phyloP scores from a whole-genome alignment of 2,113 vertebrate species.

The Lagenorhynchus albirostris region DNA sequence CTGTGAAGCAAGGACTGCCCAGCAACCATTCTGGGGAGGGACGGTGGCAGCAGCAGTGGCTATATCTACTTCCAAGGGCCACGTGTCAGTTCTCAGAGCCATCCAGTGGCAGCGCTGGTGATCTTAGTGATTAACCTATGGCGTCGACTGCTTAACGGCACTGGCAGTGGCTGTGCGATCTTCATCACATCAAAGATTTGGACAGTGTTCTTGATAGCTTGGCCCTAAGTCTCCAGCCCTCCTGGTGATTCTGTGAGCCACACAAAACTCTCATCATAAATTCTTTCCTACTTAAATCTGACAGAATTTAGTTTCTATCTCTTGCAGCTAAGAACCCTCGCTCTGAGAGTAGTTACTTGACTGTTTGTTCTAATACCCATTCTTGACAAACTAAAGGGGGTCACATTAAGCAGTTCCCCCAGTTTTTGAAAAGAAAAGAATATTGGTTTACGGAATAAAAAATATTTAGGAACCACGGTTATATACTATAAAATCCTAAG shows the following conservation, averaged over 20 bases:
- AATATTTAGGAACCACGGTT: background rate
- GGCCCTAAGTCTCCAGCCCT: background rate
- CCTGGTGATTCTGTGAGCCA: background rate
- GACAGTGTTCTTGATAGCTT: background rate
- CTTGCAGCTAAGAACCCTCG: background rate
- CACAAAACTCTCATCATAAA: background rate
- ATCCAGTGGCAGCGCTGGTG: background rate
- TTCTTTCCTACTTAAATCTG: background rate
- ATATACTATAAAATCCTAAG: background rate
- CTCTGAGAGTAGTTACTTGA: background rate
- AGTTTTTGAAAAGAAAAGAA: background rate
- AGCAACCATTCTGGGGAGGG: background rate
- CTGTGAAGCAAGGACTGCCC: background rate
- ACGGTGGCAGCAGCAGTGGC: background rate
- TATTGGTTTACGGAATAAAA: background rate
- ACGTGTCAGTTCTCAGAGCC: too few species aligned
- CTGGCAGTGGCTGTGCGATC: too few species aligned
- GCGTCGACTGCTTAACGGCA: fast-evolving
- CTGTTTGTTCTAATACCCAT: background rate
- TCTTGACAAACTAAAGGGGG: background rate
- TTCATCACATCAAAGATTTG: background rate
- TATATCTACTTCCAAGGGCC: background rate
- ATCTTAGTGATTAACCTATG: background rate
- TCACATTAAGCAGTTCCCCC: background rate
- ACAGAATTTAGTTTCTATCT: background rate